phyloP scores from a whole-genome alignment of 2,797 vertebrate genomes.

The Anolis apletophallus region DNA sequence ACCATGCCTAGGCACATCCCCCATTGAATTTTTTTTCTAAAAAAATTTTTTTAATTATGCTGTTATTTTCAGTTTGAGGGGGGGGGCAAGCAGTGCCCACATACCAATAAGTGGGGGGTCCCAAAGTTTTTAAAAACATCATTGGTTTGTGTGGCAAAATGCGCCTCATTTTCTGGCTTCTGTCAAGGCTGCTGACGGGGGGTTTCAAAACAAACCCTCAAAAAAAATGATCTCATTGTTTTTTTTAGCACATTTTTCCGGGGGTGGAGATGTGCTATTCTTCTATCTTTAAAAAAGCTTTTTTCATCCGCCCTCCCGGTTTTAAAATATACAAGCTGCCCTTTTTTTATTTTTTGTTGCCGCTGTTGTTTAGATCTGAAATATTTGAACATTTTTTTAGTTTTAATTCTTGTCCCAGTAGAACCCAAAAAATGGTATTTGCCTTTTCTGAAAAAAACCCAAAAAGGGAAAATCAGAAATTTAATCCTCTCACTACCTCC shows the following conservation, averaged over 20 bases:
- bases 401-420: neutral
- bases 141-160: neutral
- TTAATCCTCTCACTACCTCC: conserved; percentile 49
- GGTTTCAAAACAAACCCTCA: neutral
- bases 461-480: conserved; percentile 21
- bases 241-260: conserved; percentile 10
- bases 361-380: conserved; percentile 16
- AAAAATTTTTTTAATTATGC: neutral
- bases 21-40: too few species aligned
- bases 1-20: neutral
- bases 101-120: neutral
- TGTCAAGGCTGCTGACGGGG: neutral
- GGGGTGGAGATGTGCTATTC: neutral
- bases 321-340: neutral
- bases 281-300: conserved; percentile 30
- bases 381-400: conserved; percentile 28
- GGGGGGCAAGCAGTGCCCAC: neutral
- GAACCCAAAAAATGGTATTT: conserved; percentile 27
- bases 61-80: neutral
- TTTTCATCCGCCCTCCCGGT: too few species aligned
- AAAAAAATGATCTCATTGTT: neutral
- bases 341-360: conserved; percentile 25
- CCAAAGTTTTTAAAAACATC: rapidly evolving
- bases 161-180: neutral
- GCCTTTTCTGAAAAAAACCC: conserved; percentile 19